These are phyloP conservation scores for Bellardia bayeri DNA, from an alignment of 2,888 invertebrate genomes.

Conservation along the genomic window DNA sequence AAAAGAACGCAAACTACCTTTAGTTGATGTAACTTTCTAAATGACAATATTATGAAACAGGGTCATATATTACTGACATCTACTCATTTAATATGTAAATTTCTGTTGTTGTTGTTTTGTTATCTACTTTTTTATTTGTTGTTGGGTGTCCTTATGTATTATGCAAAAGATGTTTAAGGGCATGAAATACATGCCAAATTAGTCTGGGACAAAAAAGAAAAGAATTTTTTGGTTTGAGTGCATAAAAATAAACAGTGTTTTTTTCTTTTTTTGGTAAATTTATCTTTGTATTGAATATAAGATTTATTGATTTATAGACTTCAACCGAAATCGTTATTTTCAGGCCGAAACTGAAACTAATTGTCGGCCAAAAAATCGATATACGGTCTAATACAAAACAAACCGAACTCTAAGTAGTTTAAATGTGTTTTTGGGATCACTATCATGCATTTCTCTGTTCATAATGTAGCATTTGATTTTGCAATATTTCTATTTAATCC, in stretches of 20 bases:
- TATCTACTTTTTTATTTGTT: not conserved
- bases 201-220: conserved; percentile 24
- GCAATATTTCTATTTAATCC: no score
- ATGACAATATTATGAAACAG: conserved; percentile 68
- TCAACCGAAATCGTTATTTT: no score
- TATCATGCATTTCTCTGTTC: no score
- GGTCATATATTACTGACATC: conserved; percentile 66
- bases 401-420: no score
- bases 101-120: conserved; percentile 10
- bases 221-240: not conserved
- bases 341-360: no score
- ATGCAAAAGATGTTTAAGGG: conserved; percentile 57
- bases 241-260: conserved; percentile 15
- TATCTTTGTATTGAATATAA: not conserved
- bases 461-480: no score
- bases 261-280: not conserved
- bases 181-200: conserved; percentile 61
- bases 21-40: conserved; percentile 49
- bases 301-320: not conserved
- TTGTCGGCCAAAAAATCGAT: no score
- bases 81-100: conserved; percentile 72
- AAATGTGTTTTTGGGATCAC: no score
- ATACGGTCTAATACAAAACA: no score
- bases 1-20: conserved; percentile 1
- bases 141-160: conserved; percentile 41